These are phyloP conservation scores for Lypha dubia DNA, from an alignment of 2,888 invertebrate species.

Conservation along the genomic window DNA sequence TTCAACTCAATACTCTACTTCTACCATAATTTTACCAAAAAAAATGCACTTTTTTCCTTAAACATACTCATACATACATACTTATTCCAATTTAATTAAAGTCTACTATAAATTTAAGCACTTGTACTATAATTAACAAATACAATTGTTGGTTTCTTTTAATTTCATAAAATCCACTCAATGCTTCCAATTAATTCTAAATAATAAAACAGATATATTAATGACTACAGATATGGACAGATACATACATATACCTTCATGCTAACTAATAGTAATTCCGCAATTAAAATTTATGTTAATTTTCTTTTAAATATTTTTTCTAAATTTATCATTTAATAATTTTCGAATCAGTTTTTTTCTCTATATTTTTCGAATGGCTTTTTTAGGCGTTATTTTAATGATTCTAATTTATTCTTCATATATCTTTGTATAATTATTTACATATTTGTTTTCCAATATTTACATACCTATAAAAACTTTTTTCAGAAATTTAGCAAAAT, in stretches of 20 bases:
- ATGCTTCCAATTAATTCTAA: constrained; percentile 29
- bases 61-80: neutral
- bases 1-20: constrained; percentile 28
- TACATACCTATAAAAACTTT: neutral
- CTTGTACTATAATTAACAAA: constrained; percentile 31
- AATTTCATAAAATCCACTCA: constrained; percentile 63
- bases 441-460: neutral
- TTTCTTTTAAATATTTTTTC: neutral
- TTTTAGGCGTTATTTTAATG: constrained; percentile 14
- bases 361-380: constrained; percentile 40
- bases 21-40: constrained; percentile 8
- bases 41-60: constrained; percentile 56
- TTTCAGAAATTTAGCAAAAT: constrained; percentile 22
- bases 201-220: neutral
- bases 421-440: neutral
- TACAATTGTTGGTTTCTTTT: constrained; percentile 39
- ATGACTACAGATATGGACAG: constrained; percentile 58
- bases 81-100: constrained; percentile 16
- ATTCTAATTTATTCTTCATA: constrained; percentile 1
- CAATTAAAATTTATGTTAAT: neutral
- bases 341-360: constrained; percentile 19
- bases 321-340: constrained; percentile 13
- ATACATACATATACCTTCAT: constrained; percentile 25
- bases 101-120: constrained; percentile 31
- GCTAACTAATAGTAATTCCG: neutral